Evolutionary conservation across 2,113 vertebrate genomes (phyloP).

Genomic region (Gobiocypris rarus): DNA sequence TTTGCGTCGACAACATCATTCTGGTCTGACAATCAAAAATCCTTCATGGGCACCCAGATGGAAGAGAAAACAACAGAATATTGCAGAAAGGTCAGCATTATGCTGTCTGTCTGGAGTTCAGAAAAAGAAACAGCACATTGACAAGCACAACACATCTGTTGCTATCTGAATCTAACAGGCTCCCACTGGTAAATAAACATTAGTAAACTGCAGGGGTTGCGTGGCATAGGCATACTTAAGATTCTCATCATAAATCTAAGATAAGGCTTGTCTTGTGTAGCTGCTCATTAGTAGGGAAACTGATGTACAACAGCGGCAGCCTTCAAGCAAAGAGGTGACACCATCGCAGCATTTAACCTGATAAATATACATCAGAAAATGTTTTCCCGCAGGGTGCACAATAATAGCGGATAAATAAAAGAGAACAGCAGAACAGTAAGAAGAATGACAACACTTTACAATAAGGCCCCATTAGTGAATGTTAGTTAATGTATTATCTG

Average conservation of each 20-base stretch:
- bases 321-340: slow-evolving; percentile 43
- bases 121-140: slow-evolving; percentile 14
- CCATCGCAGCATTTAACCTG: slow-evolving; percentile 33
- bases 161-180: slow-evolving; percentile 30
- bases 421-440: background rate
- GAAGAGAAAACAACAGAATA: slow-evolving; percentile 6
- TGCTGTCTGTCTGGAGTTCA: slow-evolving; percentile 9
- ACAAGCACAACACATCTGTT: background rate
- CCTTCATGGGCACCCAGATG: slow-evolving; percentile 17
- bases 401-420: slow-evolving; percentile 23
- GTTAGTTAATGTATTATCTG: background rate
- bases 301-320: slow-evolving; percentile 40
- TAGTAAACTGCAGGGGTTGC: slow-evolving; percentile 22
- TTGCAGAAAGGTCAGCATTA: slow-evolving; percentile 10
- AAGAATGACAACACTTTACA: background rate
- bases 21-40: slow-evolving; percentile 24
- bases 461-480: too few species aligned
- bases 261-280: slow-evolving; percentile 37
- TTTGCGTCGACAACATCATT: slow-evolving; percentile 30
- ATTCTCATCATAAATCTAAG: slow-evolving; percentile 40
- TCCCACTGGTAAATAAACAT: slow-evolving; percentile 30
- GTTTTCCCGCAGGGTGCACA: slow-evolving; percentile 24
- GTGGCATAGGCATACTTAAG: slow-evolving; percentile 30
- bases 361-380: slow-evolving; percentile 52
- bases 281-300: slow-evolving; percentile 42